Base-by-base conservation (phyloP, 2,113 vertebrate species). In the Saccopteryx leptura region DNA sequence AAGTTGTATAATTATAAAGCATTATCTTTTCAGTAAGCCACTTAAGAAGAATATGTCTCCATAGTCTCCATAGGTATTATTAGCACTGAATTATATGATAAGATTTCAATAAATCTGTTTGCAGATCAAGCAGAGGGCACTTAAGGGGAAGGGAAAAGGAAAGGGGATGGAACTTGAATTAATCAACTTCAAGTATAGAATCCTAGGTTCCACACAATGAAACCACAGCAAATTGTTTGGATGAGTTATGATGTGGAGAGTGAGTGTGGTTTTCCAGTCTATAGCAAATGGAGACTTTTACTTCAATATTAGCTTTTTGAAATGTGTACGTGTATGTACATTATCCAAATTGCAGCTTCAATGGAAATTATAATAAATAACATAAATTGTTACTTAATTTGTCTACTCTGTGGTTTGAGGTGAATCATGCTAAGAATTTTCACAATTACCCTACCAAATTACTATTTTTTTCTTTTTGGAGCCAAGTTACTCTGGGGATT, bases 331-430 rank as follows among this genome's bases (percentile, higher is more conserved):
- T 94, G 91, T 26, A 97, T 84, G 9, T 87, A 94, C 91, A 95
- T 61, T 83, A 66, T 89, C 13, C 63, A 92, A 90, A 94, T 76
- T 93, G 74, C 54, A 91, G 76, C 12, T 91, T 94, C 83, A 97
- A 74, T 95, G 92, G 90, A 97, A 97, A 94, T 72, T 95, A 93
- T 94, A 95, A 96, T 96, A 96, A 95, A 93, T 88, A 91, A 10
- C 65, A 94, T 78, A 65, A 80, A 94, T 94, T 93, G 52, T 94
- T 96, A 85, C 74, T 96, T 96, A 90, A 96, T 93, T 96, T 89
- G 39, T 60, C 74, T 82, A 83, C 93, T 93, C 83, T 95, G 84
- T 93, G 92, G 88, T 96, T 94, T 88, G 52, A 97, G 28, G 21
- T 95, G 31, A 97, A 91, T 26, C 21, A 79, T 68, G 68, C 93